Evolutionary conservation across 2,113 vertebrate species (phyloP).

Genomic region (Calypte anna): DNA sequence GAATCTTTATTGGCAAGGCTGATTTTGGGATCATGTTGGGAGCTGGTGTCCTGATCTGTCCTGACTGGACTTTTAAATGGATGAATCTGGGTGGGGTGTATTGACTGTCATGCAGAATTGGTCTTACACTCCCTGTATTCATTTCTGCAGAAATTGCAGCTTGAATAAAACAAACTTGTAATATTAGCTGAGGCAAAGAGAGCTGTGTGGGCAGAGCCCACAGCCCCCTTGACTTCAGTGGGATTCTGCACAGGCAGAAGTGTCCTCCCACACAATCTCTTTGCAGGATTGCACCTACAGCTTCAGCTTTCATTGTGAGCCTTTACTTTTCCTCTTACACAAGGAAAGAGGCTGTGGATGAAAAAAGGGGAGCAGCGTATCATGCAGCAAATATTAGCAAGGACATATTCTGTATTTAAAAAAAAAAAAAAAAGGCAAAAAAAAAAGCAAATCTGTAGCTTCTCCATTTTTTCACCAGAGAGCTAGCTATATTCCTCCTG

Average conservation of each 20-base stretch:
- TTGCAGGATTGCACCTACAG: background rate
- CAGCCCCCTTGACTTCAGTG: background rate
- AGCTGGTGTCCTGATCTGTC: background rate
- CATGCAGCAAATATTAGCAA: slow-evolving; percentile 15
- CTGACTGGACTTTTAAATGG: background rate
- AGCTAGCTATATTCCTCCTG: too few species aligned
- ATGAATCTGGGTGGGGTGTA: background rate
- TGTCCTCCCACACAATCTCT: slow-evolving; percentile 29
- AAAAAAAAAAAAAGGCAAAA: background rate
- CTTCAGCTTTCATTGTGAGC: background rate
- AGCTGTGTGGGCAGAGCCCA: slow-evolving; percentile 24
- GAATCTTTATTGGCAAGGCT: background rate
- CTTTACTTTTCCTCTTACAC: background rate
- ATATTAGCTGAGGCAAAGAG: background rate
- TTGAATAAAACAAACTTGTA: background rate
- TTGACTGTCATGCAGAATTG: background rate
- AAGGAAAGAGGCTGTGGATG: background rate
- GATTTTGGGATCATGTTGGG: background rate
- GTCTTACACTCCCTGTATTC: background rate
- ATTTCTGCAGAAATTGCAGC: background rate
- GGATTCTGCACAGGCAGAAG: background rate
- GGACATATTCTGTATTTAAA: background rate
- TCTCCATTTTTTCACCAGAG: background rate
- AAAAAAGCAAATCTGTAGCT: background rate
- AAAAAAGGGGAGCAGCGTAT: background rate